A percentile compares a stretch with the other conserved stretches of the same genome.
These are phyloP conservation scores for Ictalurus punctatus DNA, from an alignment of 2,113 vertebrate genomes.

Conservation along the genomic window DNA sequence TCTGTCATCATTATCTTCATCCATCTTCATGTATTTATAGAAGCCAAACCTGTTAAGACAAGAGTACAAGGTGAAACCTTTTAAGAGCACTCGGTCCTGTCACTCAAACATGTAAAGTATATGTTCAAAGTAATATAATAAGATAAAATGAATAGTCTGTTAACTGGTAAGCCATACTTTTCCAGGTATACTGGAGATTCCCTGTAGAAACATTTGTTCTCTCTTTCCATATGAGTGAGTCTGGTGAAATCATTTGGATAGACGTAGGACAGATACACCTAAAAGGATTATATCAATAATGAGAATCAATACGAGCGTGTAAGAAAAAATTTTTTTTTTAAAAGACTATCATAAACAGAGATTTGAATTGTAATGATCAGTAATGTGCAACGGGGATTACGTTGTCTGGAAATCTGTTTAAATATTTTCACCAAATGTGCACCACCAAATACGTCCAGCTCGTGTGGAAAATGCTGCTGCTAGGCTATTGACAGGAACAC, in stretches of 20 bases:
- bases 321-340: neutral
- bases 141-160: neutral
- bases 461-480: neutral
- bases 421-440: neutral
- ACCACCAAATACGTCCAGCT: neutral
- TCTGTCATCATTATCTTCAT: constrained; percentile 86
- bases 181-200: constrained; percentile 95
- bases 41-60: constrained; percentile 86
- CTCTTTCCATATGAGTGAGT: constrained; percentile 96
- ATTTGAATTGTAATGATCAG: constrained; percentile 8
- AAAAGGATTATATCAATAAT: neutral
- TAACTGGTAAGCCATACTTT: constrained; percentile 73
- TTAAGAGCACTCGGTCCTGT: neutral
- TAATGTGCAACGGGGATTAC: constrained; percentile 31
- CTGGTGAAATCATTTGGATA: constrained; percentile 97
- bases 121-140: neutral
- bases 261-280: constrained; percentile 88
- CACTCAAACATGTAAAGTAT: neutral
- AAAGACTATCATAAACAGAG: neutral
- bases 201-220: constrained; percentile 98
- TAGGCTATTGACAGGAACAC: too few relatives aligned
- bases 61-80: constrained; percentile 10
- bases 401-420: neutral
- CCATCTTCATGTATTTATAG: constrained; percentile 99
- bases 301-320: neutral